Evolutionary conservation across 2,888 invertebrate genomes (phyloP).

Genomic region (Heliconius aoede): DNA sequence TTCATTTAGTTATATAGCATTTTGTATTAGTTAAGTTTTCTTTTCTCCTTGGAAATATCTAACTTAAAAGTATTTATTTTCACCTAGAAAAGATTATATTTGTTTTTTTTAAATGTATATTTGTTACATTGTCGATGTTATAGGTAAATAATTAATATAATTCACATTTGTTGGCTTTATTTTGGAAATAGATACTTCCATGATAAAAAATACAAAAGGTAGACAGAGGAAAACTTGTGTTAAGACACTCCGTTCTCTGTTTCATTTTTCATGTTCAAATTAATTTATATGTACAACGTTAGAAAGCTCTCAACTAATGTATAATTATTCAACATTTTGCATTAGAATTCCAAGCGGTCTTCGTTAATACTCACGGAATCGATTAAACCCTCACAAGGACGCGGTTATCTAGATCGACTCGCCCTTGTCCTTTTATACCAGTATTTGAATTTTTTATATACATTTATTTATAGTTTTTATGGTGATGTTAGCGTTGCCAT

Average conservation of each 20-base stretch:
- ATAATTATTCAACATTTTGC: not conserved
- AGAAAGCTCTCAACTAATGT: not conserved
- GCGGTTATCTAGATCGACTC: slow-evolving; percentile 28
- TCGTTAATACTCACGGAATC: slow-evolving; percentile 26
- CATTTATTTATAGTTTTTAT: not conserved
- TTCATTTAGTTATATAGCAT: not conserved
- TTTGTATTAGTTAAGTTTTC: not conserved
- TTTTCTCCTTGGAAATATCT: too few relatives aligned
- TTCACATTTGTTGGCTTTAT: too few relatives aligned
- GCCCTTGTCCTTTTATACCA: slow-evolving; percentile 28
- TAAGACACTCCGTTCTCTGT: too few relatives aligned
- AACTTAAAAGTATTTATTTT: not conserved
- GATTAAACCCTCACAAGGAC: slow-evolving; percentile 34
- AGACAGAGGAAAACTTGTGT: too few relatives aligned
- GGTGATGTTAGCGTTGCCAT: not conserved
- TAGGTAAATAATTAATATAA: too few relatives aligned
- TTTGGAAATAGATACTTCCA: too few relatives aligned
- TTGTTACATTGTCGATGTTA: too few relatives aligned
- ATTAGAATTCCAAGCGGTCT: slow-evolving; percentile 22
- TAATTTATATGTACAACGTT: not conserved
- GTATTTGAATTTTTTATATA: not conserved
- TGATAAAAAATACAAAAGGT: too few relatives aligned
- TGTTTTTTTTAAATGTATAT: too few relatives aligned
- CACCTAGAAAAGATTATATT: not conserved
- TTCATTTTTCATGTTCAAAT: not conserved